Evolutionary conservation across 2,113 vertebrate genomes (phyloP).

Genomic region (Hypocryptadius cinnamomeus): DNA sequence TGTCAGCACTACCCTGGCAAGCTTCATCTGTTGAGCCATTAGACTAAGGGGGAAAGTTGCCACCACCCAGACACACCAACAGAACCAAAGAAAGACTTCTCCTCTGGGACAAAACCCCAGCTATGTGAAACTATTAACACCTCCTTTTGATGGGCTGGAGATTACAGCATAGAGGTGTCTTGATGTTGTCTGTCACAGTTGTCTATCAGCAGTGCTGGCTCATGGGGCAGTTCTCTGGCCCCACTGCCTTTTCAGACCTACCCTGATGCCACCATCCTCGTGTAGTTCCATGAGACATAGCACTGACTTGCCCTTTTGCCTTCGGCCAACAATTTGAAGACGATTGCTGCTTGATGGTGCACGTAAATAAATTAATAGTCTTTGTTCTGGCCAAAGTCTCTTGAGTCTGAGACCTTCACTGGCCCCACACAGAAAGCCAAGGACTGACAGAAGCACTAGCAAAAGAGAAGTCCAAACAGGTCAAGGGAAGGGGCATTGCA

Average conservation of each 20-base stretch:
- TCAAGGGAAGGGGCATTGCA: not conserved
- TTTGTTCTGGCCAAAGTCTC: not conserved
- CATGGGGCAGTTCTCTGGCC: not conserved
- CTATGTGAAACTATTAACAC: not conserved
- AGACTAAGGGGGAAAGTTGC: not conserved
- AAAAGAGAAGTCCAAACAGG: not conserved
- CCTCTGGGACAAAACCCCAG: not conserved
- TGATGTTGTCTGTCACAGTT: not conserved
- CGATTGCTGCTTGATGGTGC: not conserved
- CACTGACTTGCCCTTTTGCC: not conserved
- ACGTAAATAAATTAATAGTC: not conserved
- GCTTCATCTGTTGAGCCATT: not conserved
- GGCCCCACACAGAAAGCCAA: not conserved
- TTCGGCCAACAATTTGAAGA: not conserved
- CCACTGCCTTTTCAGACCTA: not conserved
- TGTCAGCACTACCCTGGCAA: not conserved
- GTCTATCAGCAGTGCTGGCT: not conserved
- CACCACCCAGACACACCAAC: not conserved
- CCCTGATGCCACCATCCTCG: not conserved
- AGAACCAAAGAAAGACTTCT: not conserved
- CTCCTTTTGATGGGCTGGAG: not conserved
- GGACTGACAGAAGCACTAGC: not conserved
- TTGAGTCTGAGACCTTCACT: not conserved
- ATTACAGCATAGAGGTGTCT: not conserved
- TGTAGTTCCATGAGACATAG: not conserved